Base-by-base conservation (phyloP, 2,888 invertebrate species). In the Nasonovia ribisnigri region DNA sequence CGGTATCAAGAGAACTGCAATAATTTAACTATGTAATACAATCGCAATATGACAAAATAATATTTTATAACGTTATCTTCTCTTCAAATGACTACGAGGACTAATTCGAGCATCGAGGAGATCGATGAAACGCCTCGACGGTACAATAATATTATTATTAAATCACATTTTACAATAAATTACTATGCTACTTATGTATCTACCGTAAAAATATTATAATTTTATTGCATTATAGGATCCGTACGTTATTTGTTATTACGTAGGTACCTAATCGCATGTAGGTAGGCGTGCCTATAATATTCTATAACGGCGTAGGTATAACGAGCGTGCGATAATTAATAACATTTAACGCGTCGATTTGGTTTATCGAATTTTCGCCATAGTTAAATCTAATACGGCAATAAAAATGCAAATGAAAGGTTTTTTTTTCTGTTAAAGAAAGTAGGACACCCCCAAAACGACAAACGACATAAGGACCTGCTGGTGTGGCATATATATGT, bases 351-450 rank as follows among this genome's bases (percentile, higher is more conserved):
- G 36, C 13, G 29, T 29, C 84, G 51, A 91, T 84, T 91, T 54
- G n/a, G 54, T 54, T 84, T 84, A 84, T 91, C 91, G 84, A 91
- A 84, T 91, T 84, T 91, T 91, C 42, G 77, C 24, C 46, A n/a
- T 29, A n/a, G 43, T 91, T 36, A 77, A 36, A 90, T 77, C 36
- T 36, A 77, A 36, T 36, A 8, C 20, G 91, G 86, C 57, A 60
- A 60, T 92, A 92, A 92, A 87, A 92, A 92, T 86, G 86, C 60
- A 92, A 92, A 92, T 92, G 8, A 48, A 36, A 87, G 57, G 29
- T 29, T 51, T 60, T 77, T 54, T 20, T 46, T 11, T 24, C 20
- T 16, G 36, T 20, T 77, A 3, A 42, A 54, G 77, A 84, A 84
- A 90, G 90, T 77, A 51, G 90, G 90, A 48, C 84, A 54, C 51